Evolutionary conservation across 2,797 vertebrate genomes (phyloP).

Genomic region (Aulostomus chinensis): DNA sequence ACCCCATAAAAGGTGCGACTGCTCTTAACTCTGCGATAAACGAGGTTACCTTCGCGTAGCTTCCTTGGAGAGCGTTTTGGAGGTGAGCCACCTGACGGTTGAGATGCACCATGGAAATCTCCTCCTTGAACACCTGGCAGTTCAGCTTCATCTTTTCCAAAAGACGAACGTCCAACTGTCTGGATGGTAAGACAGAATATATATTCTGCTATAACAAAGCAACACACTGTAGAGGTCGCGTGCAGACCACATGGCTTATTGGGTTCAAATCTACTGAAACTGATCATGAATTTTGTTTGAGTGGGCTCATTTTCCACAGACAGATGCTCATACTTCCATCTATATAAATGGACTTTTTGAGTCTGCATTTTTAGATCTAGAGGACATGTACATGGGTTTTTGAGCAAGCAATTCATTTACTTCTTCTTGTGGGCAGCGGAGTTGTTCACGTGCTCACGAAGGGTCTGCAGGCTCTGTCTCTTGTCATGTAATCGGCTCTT

Average conservation of each 20-base stretch:
- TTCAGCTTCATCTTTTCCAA: slow-evolving; percentile 77
- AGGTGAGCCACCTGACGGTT: slow-evolving; percentile 69
- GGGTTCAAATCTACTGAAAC: no score
- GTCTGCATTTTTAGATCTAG: neutral
- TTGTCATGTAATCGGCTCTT: slow-evolving; percentile 68
- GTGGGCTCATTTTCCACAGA: no score
- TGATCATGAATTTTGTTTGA: no score
- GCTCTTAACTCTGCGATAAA: no score
- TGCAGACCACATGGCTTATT: no score
- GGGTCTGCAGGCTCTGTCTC: slow-evolving; percentile 59
- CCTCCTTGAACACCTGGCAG: slow-evolving; percentile 79
- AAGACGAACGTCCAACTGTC: slow-evolving; percentile 69
- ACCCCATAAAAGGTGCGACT: neutral
- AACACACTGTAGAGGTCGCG: no score
- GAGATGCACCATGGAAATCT: slow-evolving; percentile 75
- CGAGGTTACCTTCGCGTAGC: slow-evolving; percentile 54
- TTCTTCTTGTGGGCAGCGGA: slow-evolving; percentile 63
- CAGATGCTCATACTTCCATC: no score
- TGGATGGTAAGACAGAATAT: slow-evolving; percentile 38
- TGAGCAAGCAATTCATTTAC: slow-evolving; percentile 32
- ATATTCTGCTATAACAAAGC: no score
- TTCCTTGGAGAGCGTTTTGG: slow-evolving; percentile 56
- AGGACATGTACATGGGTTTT: neutral
- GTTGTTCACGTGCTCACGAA: slow-evolving; percentile 62
- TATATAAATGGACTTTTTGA: no score